Evolutionary conservation across 2,113 vertebrate genomes (phyloP), one percentile per base, ranked within the genome.

Genomic region (Mohoua ochrocephala): DNA sequence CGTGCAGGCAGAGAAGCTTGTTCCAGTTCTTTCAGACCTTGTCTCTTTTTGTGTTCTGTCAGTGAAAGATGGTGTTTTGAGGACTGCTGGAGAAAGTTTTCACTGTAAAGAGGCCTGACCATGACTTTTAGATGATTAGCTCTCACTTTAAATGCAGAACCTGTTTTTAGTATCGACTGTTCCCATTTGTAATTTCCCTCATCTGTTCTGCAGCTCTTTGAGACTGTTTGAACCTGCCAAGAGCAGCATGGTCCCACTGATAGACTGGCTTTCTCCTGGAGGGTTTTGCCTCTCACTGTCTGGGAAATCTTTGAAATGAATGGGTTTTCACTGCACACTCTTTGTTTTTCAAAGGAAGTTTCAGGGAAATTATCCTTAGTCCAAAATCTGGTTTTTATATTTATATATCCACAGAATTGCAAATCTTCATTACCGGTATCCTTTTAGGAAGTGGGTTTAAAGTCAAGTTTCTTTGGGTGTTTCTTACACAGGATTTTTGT

Each of bases 1-100:
- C 19, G 0, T 42, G 37, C 22, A n/a, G 69, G 37, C 0, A 0
- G 31, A 65, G 52, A 37, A 33, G 1, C 44, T 69, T 33, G 23
- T 27, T 21, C 20, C 18, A 30, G 37, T 65, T 73, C 15, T 42
- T 73, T 39, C 49, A 65, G 50, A 69, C 53, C 8, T 61, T 57
- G 28, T 49, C 39, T 52, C 21, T 85, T 65, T 82, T 52, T 7
- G 3, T n/a, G 27, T 71, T 76, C 7, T 2, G 13, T 50, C 63
- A 37, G 31, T 69, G 64, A 60, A 89, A 31, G 68, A 30, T 7
- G 10, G 23, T 0, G 0, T 63, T 61, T 81, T 52, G 59, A 73
- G 57, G 52, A 15, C 41, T 75, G 47, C 52, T 71, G 39, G 31
- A 87, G 56, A 52, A 56, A 27, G 8, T 83, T 82, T 87, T 78